Conservation (phyloP, 2,888 invertebrate genomes). For the Gibbula magus region DNA sequence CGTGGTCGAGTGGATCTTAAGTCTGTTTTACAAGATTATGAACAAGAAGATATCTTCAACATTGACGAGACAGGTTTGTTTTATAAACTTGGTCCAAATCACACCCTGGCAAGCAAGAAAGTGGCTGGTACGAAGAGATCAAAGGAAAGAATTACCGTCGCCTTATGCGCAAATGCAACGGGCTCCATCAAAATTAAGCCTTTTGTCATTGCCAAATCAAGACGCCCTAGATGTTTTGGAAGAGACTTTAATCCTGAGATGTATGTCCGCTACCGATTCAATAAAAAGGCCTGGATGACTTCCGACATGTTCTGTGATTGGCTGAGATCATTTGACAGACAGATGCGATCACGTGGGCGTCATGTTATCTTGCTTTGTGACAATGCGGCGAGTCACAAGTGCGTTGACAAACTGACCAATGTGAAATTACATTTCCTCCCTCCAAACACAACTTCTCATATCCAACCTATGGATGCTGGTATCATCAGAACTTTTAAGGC, state of each 20-base stretch:
- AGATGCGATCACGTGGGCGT: too few relatives aligned
- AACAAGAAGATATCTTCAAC: too few relatives aligned
- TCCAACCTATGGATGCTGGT: too few relatives aligned
- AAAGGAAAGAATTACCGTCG: neutral
- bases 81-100: neutral
- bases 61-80: too few relatives aligned
- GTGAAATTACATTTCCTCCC: too few relatives aligned
- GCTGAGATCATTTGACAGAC: neutral
- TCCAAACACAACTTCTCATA: too few relatives aligned
- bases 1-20: too few relatives aligned
- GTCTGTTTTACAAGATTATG: too few relatives aligned
- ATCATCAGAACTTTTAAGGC: too few relatives aligned
- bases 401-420: too few relatives aligned
- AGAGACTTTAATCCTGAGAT: neutral
- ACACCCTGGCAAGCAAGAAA: neutral
- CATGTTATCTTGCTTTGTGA: too few relatives aligned
- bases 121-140: neutral
- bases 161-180: neutral
- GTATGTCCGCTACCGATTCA: neutral
- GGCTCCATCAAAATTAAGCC: neutral
- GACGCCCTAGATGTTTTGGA: neutral
- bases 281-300: neutral
- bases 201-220: neutral
- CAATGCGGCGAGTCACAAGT: too few relatives aligned
- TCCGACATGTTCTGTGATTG: neutral